These are phyloP conservation scores for Diloba caeruleocephala DNA, from an alignment of 2,888 invertebrate species.

Conservation along the genomic window DNA sequence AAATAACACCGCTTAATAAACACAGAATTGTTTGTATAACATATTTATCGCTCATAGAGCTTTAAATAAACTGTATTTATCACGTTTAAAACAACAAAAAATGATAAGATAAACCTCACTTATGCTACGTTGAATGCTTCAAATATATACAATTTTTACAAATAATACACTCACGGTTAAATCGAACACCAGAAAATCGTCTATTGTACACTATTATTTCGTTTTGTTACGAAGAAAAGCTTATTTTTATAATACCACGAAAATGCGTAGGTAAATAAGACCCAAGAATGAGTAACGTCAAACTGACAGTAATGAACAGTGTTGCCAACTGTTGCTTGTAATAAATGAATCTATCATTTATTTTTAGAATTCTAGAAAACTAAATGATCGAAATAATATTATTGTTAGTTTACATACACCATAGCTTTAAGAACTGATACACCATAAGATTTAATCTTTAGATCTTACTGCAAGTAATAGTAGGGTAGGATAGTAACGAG, in stretches of 20 bases:
- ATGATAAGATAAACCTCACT: constrained; percentile 39
- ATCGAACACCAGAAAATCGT: constrained; percentile 16
- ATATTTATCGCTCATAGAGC: constrained; percentile 30
- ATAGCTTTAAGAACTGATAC: no score
- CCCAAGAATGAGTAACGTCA: constrained; percentile 60
- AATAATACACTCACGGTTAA: constrained; percentile 37
- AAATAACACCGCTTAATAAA: constrained; percentile 20
- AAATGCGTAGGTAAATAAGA: constrained; percentile 72
- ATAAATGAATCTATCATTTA: neutral
- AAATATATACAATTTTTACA: constrained; percentile 22
- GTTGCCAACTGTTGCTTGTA: no score
- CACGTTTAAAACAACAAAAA: constrained; percentile 43
- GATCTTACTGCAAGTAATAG: no score
- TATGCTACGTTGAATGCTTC: constrained; percentile 16
- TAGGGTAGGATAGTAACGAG: no score
- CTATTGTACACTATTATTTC: constrained; percentile 19
- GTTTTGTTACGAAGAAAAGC: constrained; percentile 22
- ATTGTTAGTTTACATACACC: no score
- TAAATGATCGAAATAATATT: no score
- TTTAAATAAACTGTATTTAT: constrained; percentile 42
- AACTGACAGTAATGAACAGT: constrained; percentile 47
- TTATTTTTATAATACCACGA: constrained; percentile 48
- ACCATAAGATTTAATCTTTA: no score
- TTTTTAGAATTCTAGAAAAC: constrained; percentile 9
- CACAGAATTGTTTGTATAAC: constrained; percentile 30